Percentiles rank a stretch among this genome's conserved stretches.
These are phyloP conservation scores for Leptopilina drosophilae DNA, from an alignment of 2,888 invertebrate genomes.

Conservation along the genomic window DNA sequence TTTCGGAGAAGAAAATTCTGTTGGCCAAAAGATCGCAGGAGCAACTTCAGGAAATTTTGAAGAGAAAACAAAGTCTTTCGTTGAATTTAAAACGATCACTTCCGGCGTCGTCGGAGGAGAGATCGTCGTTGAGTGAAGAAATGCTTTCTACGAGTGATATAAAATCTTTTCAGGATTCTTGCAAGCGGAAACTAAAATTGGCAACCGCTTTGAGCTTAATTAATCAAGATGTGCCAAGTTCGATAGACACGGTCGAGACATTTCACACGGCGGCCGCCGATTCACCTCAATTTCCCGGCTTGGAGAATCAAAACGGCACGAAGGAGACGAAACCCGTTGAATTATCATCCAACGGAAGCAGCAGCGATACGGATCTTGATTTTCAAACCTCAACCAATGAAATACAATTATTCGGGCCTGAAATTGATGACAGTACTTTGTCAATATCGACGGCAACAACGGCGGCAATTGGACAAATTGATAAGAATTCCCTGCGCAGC, in stretches of 20 bases:
- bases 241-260: slow-evolving; percentile 81
- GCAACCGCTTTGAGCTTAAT: slow-evolving; percentile 70
- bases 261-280: slow-evolving; percentile 87
- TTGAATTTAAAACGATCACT: slow-evolving; percentile 82
- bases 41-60: slow-evolving; percentile 78
- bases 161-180: slow-evolving; percentile 64
- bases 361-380: slow-evolving; percentile 55
- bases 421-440: slow-evolving; percentile 21
- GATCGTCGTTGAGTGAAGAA: slow-evolving; percentile 65
- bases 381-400: slow-evolving; percentile 60
- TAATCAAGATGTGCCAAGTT: slow-evolving; percentile 66
- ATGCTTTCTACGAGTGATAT: slow-evolving; percentile 63
- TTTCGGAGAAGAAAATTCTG: slow-evolving; percentile 74
- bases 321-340: slow-evolving; percentile 38
- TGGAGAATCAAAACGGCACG: slow-evolving; percentile 48
- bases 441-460: slow-evolving; percentile 34
- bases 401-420: slow-evolving; percentile 50
- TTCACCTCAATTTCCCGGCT: slow-evolving; percentile 66
- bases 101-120: slow-evolving; percentile 75
- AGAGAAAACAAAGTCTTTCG: slow-evolving; percentile 82
- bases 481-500: slow-evolving; percentile 18
- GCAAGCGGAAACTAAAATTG: slow-evolving; percentile 71
- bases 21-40: slow-evolving; percentile 78
- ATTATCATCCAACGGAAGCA: slow-evolving; percentile 46
- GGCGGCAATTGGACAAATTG: slow-evolving; percentile 29